Evolutionary conservation across 35 echinoderm and acorn worm species (phyloP).

Genomic region (Diadema setosum): DNA sequence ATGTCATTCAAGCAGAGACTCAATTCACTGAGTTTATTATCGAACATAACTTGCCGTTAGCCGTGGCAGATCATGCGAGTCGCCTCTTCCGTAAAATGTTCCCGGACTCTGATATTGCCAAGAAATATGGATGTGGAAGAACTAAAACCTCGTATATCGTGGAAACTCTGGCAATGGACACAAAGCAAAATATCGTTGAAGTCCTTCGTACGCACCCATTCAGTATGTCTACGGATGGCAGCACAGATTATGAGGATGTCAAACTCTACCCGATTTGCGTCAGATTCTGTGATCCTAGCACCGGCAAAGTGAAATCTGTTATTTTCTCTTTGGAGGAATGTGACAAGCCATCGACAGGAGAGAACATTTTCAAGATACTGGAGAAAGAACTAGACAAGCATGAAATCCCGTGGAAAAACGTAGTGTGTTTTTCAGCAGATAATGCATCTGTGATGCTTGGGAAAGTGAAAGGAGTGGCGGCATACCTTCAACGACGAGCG

Average conservation of each 20-base stretch:
- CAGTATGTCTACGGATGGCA: not conserved
- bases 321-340: constrained; percentile 28
- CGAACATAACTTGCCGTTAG: not conserved
- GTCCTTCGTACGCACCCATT: not conserved
- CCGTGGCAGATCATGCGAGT: not conserved
- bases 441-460: constrained; percentile 60
- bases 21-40: not conserved
- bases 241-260: not conserved
- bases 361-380: constrained; percentile 58
- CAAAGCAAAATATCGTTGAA: not conserved
- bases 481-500: constrained; percentile 1
- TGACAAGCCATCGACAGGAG: constrained; percentile 28
- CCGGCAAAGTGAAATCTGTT: constrained; percentile 16
- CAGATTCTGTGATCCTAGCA: not conserved
- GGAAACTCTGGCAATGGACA: not conserved
- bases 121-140: not conserved
- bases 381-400: constrained; percentile 8
- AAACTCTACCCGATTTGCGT: not conserved
- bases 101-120: not conserved
- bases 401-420: constrained; percentile 40
- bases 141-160: not conserved
- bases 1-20: not conserved
- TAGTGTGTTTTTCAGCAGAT: constrained; percentile 41
- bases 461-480: constrained; percentile 35
- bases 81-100: not conserved